A percentile compares a stretch with the other conserved stretches of the same genome.
phyloP scores from a whole-genome alignment of 2,113 vertebrate species.

The Eptesicus fuscus region DNA sequence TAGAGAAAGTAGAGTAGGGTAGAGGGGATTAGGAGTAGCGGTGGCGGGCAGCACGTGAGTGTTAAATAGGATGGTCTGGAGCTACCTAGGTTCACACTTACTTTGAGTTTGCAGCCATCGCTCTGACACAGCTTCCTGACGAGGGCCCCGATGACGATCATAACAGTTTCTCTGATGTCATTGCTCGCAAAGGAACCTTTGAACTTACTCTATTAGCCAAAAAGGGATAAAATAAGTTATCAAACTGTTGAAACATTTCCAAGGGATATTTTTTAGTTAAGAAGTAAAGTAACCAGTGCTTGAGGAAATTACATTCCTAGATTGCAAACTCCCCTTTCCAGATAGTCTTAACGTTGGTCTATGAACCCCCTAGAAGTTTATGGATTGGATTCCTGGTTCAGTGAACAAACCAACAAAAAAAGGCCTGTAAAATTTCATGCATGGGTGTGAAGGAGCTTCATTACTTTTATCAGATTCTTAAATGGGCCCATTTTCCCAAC shows the following conservation, averaged over 20 bases:
- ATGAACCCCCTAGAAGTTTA: not conserved
- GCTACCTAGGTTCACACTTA: slow-evolving; percentile 76
- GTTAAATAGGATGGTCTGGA: not conserved
- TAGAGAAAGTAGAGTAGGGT: not conserved
- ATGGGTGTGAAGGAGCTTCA: not conserved
- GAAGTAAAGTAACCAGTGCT: not conserved
- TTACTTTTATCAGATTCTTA: not conserved
- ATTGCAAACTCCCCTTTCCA: not conserved
- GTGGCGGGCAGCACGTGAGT: not conserved
- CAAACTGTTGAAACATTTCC: not conserved
- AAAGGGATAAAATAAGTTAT: not conserved
- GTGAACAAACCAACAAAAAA: not conserved
- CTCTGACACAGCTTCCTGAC: slow-evolving; percentile 91
- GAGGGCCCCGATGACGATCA: slow-evolving; percentile 93
- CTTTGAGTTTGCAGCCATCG: slow-evolving; percentile 90
- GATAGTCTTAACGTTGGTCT: not conserved
- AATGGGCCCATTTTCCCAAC: not conserved
- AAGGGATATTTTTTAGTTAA: not conserved
- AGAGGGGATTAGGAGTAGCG: too few species aligned
- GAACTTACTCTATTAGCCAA: slow-evolving; percentile 85
- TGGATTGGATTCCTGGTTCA: not conserved
- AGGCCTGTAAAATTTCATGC: not conserved
- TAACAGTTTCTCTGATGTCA: slow-evolving; percentile 93
- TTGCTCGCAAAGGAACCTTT: slow-evolving; percentile 87
- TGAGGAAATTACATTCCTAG: not conserved